Evolutionary conservation across 2,888 invertebrate species (phyloP), one percentile per base, ranked within the genome.

Genomic region (Pandemis heparana): DNA sequence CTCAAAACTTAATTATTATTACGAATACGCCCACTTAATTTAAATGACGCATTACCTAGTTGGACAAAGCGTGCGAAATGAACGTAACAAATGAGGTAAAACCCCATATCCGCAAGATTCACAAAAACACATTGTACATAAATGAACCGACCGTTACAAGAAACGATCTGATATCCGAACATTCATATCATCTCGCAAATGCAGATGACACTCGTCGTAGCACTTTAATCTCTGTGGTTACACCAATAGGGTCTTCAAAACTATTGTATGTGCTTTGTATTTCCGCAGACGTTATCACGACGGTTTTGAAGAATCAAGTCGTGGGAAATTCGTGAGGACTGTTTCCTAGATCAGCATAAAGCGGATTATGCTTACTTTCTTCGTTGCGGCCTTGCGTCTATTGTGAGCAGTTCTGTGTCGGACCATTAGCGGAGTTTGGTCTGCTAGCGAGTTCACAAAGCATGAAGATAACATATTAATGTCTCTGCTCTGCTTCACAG

Each of bases 311-410:
- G 75, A 74, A 77, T 68, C 75, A 76, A 77, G 79, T 78, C 89
- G 88, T 89, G 89, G 83, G 89, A 89, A 87, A 78, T 78, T 83
- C 81, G 81, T 82, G 83, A 77, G 76, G 78, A 80, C 79, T 79
- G 82, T 79, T 78, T 79, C 78, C 73, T 76, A 75, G 75, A 75
- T 76, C 68, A 67, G 74, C 69, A 74, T 69, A 70, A 61, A 76
- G 70, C 43, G 62, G 38, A 53, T 72, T 46, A 68, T 56, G 63
- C 48, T 56, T 39, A 76, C 78, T 78, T 78, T 78, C 76, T 73
- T 76, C 23, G 70, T 69, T 72, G 71, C 75, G 69, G 67, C 51
- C 56, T 56, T 70, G 56, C 46, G 63, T 14, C 63, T 46, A 23
- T 63, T 46, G 63, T 63, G 43, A 56, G n/a, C 48, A 48, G 12